Base-by-base conservation (phyloP, 1,140 invertebrate species). In the Chironomus striatipennis region DNA sequence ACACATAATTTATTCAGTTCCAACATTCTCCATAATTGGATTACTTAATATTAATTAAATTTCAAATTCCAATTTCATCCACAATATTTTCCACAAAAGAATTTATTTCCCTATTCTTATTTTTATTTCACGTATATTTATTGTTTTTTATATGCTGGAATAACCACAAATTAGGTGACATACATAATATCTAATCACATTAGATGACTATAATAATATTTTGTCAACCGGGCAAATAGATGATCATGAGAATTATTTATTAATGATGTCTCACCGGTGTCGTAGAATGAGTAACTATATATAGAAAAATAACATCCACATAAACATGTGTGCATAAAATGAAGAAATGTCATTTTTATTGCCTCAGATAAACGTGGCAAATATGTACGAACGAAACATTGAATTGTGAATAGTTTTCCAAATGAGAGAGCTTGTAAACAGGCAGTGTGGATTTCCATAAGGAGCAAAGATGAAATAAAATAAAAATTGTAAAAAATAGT, bases 141-240 rank as follows among this genome's bases (percentile, higher is more conserved):
- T 47, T 15, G 7, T 15, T 47, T 47, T 47, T 15, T 47, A 9
- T 34, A 34, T 47, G 9, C 15, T 47, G 64, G 64, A 18, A 67
- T 67, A n/a, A 67, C 8, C 64, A 67, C n/a, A 67, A 67, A 67
- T 67, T 67, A 67, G 64, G 64, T 67, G 18, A 67, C 64, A 67
- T 47, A 10, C 8, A 47, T 15, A 47, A 3, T 15, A 47, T 47
- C 43, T 47, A 9, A 47, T 47, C 43, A 47, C 43, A 47, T 47
- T 47, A 10, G 24, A 47, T 47, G 15, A 47, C 43, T 2, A 47
- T 15, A 47, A 47, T 15, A 47, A 47, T 15, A 47, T 10, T 47
- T 10, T 10, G 15, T 9, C 43, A 47, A 7, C 43, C 8, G 43
- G 1, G 15, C 2, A 1, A 47, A 47, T 47, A 47, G 8, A 47